A percentile compares a stretch with the other conserved stretches of the same genome.
These are phyloP conservation scores for Chrysochloris asiatica DNA, from an alignment of 2,113 vertebrate genomes.

Conservation along the genomic window DNA sequence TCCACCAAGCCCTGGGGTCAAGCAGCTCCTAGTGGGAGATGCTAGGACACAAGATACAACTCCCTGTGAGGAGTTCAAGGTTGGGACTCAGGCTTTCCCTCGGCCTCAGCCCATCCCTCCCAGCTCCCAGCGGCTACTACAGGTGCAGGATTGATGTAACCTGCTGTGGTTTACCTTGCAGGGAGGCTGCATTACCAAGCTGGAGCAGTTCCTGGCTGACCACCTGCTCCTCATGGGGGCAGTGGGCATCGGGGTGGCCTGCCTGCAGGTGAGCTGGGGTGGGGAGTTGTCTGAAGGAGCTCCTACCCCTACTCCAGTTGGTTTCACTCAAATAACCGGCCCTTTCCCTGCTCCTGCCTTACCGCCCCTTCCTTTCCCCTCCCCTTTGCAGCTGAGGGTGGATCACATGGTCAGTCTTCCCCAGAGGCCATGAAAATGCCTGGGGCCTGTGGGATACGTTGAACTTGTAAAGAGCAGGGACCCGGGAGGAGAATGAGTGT, in stretches of 20 bases:
- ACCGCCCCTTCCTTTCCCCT: background rate
- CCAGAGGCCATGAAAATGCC: conserved; percentile 19
- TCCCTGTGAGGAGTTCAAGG: background rate
- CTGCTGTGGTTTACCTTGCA: conserved; percentile 63
- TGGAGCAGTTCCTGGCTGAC: conserved; percentile 89
- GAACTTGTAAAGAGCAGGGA: conserved; percentile 22
- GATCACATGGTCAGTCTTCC: background rate
- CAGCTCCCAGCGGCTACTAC: fast-evolving
- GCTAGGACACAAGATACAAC: background rate
- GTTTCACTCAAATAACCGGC: too few relatives aligned
- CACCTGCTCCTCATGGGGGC: conserved; percentile 90
- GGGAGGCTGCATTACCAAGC: conserved; percentile 90
- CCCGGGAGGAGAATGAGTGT: background rate
- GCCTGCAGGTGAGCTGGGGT: conserved; percentile 84
- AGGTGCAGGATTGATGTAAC: background rate
- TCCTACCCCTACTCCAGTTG: fast-evolving
- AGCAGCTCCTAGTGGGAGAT: background rate
- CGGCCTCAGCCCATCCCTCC: background rate
- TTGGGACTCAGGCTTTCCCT: background rate
- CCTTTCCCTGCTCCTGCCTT: background rate
- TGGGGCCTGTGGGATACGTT: background rate
- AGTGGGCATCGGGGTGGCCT: conserved; percentile 90
- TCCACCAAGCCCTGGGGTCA: background rate
- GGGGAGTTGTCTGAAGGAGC: fast-evolving
- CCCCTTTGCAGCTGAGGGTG: background rate